Evolutionary conservation across 2,888 invertebrate species (phyloP).

Genomic region (Eristalis tenax): DNA sequence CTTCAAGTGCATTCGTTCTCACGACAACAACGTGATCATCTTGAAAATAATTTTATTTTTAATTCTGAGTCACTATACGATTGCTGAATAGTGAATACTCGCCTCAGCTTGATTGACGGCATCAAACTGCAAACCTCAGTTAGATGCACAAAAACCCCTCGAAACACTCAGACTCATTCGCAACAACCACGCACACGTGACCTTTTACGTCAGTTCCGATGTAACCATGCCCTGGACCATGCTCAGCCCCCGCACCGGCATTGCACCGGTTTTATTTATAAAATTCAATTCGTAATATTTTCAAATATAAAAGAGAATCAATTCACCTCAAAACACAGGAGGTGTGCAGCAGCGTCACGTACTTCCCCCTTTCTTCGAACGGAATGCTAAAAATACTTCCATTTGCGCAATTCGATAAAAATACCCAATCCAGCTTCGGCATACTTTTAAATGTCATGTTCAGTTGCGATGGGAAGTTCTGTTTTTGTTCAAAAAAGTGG

Average conservation of each 20-base stretch:
- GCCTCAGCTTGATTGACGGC: neutral
- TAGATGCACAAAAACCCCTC: neutral
- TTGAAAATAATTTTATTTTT: too few species aligned
- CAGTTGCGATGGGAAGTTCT: neutral
- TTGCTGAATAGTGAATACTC: too few species aligned
- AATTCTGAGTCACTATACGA: too few species aligned
- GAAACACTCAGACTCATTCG: neutral
- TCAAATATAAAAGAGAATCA: slow-evolving; percentile 1
- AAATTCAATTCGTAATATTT: slow-evolving; percentile 7
- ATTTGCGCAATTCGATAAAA: slow-evolving; percentile 26
- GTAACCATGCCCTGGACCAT: neutral
- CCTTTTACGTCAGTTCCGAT: neutral
- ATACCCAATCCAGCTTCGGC: neutral
- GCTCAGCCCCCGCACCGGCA: neutral
- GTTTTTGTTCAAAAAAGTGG: neutral
- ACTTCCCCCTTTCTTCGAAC: neutral
- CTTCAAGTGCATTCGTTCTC: too few species aligned
- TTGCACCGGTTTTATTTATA: slow-evolving; percentile 8
- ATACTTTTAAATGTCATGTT: slow-evolving; percentile 25
- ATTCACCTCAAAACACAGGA: neutral
- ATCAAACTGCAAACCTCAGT: neutral
- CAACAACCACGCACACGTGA: neutral
- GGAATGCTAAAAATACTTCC: slow-evolving; percentile 17
- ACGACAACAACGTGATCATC: too few species aligned
- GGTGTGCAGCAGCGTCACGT: neutral